Evolutionary conservation across 2,797 vertebrate genomes (phyloP).

Genomic region (Neopelma chrysocephalum): DNA sequence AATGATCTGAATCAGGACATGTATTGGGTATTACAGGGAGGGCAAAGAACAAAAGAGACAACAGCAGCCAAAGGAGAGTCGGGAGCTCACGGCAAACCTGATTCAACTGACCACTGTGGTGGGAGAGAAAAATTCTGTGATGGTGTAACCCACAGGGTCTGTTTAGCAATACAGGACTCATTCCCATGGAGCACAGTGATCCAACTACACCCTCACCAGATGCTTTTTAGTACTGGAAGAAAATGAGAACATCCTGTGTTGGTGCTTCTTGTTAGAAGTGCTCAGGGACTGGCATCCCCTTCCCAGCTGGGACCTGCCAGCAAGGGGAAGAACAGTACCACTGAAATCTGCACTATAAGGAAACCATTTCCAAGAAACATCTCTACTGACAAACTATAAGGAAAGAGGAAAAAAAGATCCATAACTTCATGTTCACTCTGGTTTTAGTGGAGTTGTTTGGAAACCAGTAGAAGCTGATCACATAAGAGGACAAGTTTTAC

Average conservation of each 20-base stretch:
- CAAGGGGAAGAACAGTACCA: background rate
- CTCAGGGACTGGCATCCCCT: background rate
- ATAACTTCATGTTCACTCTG: background rate
- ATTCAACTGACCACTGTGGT: background rate
- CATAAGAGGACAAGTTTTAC: background rate
- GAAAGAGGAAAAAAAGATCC: background rate
- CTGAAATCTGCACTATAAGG: fast-evolving
- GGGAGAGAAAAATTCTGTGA: background rate
- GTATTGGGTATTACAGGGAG: background rate
- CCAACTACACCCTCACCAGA: background rate
- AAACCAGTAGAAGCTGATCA: background rate
- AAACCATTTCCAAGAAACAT: background rate
- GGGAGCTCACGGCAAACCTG: background rate
- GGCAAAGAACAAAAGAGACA: background rate
- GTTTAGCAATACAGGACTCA: background rate
- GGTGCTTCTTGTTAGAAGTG: background rate
- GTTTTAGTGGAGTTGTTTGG: background rate
- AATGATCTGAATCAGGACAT: fast-evolving
- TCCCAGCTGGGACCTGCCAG: background rate
- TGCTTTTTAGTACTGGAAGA: background rate
- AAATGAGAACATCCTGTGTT: background rate
- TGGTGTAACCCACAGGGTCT: background rate
- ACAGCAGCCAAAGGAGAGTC: background rate
- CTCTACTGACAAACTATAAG: background rate
- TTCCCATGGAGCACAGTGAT: background rate